Evolutionary conservation across 1,140 invertebrate genomes (phyloP).

Genomic region (Homarus americanus): DNA sequence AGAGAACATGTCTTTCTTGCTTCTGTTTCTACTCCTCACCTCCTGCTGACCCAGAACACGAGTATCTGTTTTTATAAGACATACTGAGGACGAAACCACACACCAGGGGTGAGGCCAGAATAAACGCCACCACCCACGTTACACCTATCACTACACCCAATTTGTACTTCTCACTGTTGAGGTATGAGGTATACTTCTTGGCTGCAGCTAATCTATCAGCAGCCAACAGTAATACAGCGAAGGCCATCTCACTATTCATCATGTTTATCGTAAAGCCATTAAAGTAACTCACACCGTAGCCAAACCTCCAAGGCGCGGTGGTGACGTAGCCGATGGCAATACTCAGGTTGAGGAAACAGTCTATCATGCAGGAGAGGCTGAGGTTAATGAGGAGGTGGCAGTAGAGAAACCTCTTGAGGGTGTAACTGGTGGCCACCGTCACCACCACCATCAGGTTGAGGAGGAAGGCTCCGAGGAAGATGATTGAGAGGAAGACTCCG

Average conservation of each 20-base stretch:
- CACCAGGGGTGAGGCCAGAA: constrained; percentile 45
- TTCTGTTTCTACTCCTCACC: no score
- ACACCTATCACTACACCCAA: constrained; percentile 47
- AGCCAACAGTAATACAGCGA: constrained; percentile 60
- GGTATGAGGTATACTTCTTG: constrained; percentile 57
- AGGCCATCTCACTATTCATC: constrained; percentile 68
- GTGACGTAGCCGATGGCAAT: constrained; percentile 68
- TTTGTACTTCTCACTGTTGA: constrained; percentile 54
- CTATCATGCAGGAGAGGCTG: constrained; percentile 53
- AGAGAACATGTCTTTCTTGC: no score
- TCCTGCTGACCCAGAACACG: no score
- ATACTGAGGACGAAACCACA: constrained; percentile 60
- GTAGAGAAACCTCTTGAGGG: constrained; percentile 66
- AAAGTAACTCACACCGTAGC: constrained; percentile 61
- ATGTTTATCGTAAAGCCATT: constrained; percentile 71
- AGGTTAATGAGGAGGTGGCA: constrained; percentile 68
- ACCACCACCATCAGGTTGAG: constrained; percentile 70
- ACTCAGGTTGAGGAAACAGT: constrained; percentile 71
- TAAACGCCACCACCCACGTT: constrained; percentile 59
- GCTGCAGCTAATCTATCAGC: constrained; percentile 66
- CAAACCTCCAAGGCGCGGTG: constrained; percentile 69
- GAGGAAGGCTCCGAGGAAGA: constrained; percentile 66
- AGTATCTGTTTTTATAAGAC: constrained; percentile 71
- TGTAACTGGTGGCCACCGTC: constrained; percentile 70
- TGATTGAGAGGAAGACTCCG: constrained; percentile 59